Conservation (phyloP, 2,113 vertebrate species). For the Phycodurus eques region DNA sequence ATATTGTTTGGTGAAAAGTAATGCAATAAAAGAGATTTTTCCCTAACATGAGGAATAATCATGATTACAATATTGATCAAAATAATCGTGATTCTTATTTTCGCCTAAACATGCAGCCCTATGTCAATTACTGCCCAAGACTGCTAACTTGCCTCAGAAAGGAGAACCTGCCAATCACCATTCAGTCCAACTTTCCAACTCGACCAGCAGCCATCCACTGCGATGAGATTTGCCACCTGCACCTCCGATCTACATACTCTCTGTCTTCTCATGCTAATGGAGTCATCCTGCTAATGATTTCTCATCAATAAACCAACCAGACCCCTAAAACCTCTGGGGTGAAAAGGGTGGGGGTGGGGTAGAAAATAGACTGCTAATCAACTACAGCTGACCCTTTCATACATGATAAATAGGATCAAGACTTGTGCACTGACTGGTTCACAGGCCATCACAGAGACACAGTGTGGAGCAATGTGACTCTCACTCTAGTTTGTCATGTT, state of each 20-base stretch:
- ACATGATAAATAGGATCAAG: slow-evolving; percentile 14
- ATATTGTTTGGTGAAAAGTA: too few relatives aligned
- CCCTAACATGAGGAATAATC: too few relatives aligned
- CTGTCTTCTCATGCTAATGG: slow-evolving; percentile 24
- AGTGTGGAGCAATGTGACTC: neutral
- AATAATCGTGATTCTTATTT: too few relatives aligned
- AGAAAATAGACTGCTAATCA: slow-evolving; percentile 42
- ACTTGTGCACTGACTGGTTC: neutral
- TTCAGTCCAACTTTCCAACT: neutral
- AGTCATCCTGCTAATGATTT: slow-evolving; percentile 49
- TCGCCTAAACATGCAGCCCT: too few relatives aligned
- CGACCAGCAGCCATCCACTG: slow-evolving; percentile 32
- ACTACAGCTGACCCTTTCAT: slow-evolving; percentile 17
- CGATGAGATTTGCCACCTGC: slow-evolving; percentile 15
- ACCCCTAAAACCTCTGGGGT: slow-evolving; percentile 44
- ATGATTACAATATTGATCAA: too few relatives aligned
- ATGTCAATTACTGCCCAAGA: slow-evolving; percentile 22
- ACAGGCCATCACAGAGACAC: neutral
- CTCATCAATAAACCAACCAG: slow-evolving; percentile 44
- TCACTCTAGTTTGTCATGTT: neutral
- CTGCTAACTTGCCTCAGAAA: slow-evolving; percentile 28
- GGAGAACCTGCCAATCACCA: slow-evolving; percentile 29
- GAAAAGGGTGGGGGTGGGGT: slow-evolving; percentile 33
- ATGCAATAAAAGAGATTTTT: too few relatives aligned
- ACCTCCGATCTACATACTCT: slow-evolving; percentile 5